These are phyloP conservation scores for Seira ritae DNA, from an alignment of 2,888 invertebrate species.

Conservation along the genomic window DNA sequence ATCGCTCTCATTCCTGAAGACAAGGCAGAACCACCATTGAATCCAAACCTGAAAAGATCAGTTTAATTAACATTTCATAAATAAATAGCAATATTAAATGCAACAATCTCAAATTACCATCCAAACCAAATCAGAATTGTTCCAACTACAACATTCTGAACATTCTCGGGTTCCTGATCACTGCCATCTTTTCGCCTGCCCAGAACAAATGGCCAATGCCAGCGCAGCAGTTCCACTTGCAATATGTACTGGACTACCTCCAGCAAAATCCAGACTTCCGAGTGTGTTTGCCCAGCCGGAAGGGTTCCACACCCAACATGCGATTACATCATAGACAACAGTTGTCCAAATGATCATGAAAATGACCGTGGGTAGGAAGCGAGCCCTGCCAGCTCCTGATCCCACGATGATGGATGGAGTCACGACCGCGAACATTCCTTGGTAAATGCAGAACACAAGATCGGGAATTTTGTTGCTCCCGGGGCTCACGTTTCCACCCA, in stretches of 20 bases:
- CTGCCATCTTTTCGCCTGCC: conserved; percentile 15
- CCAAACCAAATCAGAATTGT: conserved; percentile 57
- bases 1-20: conserved; percentile 51
- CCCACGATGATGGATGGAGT: conserved; percentile 55
- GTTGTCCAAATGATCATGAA: conserved; percentile 67
- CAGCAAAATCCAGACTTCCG: conserved; percentile 67
- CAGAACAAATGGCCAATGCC: conserved; percentile 48
- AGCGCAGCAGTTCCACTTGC: conserved; percentile 44
- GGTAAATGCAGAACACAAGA: conserved; percentile 63
- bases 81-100: background rate
- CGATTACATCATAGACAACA: conserved; percentile 64
- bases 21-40: conserved; percentile 63
- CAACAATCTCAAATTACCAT: conserved; percentile 15
- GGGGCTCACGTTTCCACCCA: conserved; percentile 35
- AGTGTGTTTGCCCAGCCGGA: conserved; percentile 50
- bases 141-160: conserved; percentile 55
- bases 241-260: conserved; percentile 52
- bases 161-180: conserved; percentile 35
- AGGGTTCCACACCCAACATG: conserved; percentile 68
- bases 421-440: conserved; percentile 65
- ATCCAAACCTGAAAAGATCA: conserved; percentile 59
- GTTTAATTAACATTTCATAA: background rate
- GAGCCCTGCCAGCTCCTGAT: conserved; percentile 45
- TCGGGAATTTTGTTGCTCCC: conserved; percentile 61
- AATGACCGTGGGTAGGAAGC: conserved; percentile 60